Evolutionary conservation across 2,113 vertebrate genomes (phyloP).

Genomic region (Prinia subflava): DNA sequence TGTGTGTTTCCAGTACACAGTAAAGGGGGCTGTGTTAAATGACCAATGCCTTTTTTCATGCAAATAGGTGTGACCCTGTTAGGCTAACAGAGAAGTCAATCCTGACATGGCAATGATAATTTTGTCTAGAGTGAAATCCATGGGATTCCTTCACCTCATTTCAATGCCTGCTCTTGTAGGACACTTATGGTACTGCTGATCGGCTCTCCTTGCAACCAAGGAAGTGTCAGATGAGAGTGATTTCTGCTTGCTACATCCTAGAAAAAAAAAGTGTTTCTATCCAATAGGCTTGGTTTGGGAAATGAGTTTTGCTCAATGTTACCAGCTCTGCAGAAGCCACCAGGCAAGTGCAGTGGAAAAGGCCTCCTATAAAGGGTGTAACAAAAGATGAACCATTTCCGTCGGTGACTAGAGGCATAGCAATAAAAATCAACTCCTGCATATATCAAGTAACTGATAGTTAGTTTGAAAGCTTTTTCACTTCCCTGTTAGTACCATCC

Average conservation of each 20-base stretch:
- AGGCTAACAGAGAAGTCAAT: conserved; percentile 10
- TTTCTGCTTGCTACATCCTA: conserved; percentile 54
- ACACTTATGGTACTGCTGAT: conserved; percentile 31
- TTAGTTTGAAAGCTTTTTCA: conserved; percentile 71
- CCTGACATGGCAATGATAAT: neutral
- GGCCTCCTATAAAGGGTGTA: conserved; percentile 49
- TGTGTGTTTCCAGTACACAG: neutral
- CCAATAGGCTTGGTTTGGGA: conserved; percentile 63
- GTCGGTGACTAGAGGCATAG: conserved; percentile 52
- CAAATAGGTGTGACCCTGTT: conserved; percentile 19
- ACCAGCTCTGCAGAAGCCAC: conserved; percentile 63
- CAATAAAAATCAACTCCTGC: conserved; percentile 65
- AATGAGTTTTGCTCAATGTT: conserved; percentile 66
- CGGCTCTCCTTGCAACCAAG: neutral
- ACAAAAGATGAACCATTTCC: conserved; percentile 68
- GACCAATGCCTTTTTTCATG: conserved; percentile 26
- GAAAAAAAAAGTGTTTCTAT: conserved; percentile 33
- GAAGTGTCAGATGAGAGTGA: conserved; percentile 53
- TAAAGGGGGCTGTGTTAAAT: conserved; percentile 13
- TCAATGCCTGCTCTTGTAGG: conserved; percentile 28
- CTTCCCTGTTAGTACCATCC: conserved; percentile 55
- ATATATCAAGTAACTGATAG: conserved; percentile 68
- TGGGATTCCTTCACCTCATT: conserved; percentile 32
- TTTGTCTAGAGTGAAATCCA: neutral
- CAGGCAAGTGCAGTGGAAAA: conserved; percentile 58